Evolutionary conservation across 2,113 vertebrate species (phyloP).

Genomic region (Anoura caudifer): DNA sequence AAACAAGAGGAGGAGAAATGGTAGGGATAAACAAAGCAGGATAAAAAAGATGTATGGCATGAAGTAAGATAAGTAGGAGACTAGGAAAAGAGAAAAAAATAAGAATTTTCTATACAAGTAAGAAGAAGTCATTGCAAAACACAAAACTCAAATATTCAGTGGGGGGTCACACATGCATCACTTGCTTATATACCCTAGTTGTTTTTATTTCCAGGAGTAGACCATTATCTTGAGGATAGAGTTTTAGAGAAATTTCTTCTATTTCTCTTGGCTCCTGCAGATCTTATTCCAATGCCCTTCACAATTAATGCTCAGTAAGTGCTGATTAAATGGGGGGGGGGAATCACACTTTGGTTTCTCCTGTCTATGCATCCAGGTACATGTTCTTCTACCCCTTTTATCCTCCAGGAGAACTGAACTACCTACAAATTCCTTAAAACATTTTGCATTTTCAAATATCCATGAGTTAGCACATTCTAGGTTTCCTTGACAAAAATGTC

Average conservation of each 20-base stretch:
- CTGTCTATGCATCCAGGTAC: neutral
- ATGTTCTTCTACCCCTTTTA: neutral
- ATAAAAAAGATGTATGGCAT: neutral
- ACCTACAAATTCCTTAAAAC: neutral
- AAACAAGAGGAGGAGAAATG: neutral
- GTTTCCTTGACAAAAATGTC: neutral
- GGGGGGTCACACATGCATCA: neutral
- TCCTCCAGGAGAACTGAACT: neutral
- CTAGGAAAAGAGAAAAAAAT: neutral
- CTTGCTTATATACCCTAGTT: neutral
- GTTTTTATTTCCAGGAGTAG: neutral
- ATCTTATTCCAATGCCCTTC: neutral
- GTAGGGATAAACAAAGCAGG: neutral
- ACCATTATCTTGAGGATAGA: neutral
- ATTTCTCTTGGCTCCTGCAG: neutral
- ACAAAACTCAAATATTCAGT: neutral
- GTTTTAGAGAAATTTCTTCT: neutral
- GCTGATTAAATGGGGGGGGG: neutral
- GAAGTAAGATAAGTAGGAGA: neutral
- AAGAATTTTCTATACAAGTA: neutral
- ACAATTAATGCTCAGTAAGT: neutral
- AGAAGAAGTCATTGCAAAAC: neutral
- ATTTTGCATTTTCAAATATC: neutral
- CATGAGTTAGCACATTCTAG: neutral
- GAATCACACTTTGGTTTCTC: neutral